Evolutionary conservation across 1,140 invertebrate genomes (phyloP).

Genomic region (Hyposmocoma kahamanoa): DNA sequence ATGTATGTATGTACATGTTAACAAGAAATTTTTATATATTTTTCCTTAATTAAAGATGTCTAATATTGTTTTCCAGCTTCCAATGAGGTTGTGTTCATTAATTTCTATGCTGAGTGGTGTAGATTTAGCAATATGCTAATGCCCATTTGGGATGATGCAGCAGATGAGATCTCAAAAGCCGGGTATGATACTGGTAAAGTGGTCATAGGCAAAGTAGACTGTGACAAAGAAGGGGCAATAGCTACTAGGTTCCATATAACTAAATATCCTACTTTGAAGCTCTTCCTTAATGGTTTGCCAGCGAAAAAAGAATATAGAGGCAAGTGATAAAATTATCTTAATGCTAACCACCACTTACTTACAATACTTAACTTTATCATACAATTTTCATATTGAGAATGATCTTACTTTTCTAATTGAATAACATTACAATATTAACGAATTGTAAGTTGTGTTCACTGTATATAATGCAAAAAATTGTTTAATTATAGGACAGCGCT

Average conservation of each 20-base stretch:
- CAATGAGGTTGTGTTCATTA: conserved; percentile 97
- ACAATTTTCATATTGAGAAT: no score
- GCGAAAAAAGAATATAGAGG: conserved; percentile 96
- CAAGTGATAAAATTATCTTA: conserved; percentile 16
- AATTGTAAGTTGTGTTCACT: neutral
- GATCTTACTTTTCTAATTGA: no score
- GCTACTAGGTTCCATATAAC: conserved; percentile 95
- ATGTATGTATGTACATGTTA: no score
- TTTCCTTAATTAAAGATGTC: no score
- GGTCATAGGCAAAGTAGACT: conserved; percentile 97
- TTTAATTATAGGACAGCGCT: conserved; percentile 70
- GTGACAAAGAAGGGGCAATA: conserved; percentile 90
- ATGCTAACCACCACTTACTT: neutral
- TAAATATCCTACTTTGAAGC: conserved; percentile 98
- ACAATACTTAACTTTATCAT: no score
- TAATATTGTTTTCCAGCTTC: conserved; percentile 87
- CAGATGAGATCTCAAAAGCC: conserved; percentile 87
- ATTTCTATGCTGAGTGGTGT: conserved; percentile 99
- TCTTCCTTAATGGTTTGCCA: conserved; percentile 95
- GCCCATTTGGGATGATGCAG: conserved; percentile 97
- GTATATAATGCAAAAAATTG: neutral
- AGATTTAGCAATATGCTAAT: conserved; percentile 95
- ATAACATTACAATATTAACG: no score
- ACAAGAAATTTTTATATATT: no score
- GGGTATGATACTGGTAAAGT: conserved; percentile 89